Conservation (phyloP, 2,888 invertebrate species). For the Zygogramma bicolorata region DNA sequence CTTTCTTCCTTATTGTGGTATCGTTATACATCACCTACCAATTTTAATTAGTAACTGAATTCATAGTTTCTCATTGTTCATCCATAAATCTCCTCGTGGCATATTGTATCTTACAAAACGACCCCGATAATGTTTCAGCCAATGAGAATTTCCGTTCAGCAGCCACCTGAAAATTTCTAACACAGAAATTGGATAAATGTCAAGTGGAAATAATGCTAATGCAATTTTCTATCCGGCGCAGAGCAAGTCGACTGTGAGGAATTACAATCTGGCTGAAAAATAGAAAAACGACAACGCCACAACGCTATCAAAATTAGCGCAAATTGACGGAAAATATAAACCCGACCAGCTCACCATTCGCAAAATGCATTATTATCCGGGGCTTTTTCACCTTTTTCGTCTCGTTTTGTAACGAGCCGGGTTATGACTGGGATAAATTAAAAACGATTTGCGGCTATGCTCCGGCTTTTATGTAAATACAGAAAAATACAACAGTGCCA, state of each 20-base stretch:
- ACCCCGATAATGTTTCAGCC: neutral
- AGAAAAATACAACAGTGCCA: neutral
- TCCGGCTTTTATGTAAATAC: neutral
- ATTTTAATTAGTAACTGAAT: no score
- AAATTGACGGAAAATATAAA: constrained; percentile 67
- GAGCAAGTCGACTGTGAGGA: constrained; percentile 60
- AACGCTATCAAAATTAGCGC: constrained; percentile 68
- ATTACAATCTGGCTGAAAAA: constrained; percentile 67
- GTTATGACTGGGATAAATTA: constrained; percentile 1
- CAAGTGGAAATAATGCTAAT: constrained; percentile 65
- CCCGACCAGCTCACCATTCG: constrained; percentile 55
- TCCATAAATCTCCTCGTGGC: no score
- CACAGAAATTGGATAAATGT: constrained; percentile 56
- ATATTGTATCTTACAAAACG: neutral
- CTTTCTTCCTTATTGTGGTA: no score
- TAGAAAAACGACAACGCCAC: constrained; percentile 64
- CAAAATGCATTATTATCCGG: constrained; percentile 44
- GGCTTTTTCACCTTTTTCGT: constrained; percentile 36
- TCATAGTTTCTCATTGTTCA: no score
- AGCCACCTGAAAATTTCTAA: neutral
- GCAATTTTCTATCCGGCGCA: constrained; percentile 60
- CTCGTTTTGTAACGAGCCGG: constrained; percentile 19
- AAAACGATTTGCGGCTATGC: neutral
- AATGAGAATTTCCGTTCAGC: neutral
- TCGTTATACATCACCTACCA: no score